A percentile compares a stretch with the other conserved stretches of the same genome.
Conservation (phyloP, 37 sponge, comb jelly and placozoan species). For the Ianthella basta region DNA sequence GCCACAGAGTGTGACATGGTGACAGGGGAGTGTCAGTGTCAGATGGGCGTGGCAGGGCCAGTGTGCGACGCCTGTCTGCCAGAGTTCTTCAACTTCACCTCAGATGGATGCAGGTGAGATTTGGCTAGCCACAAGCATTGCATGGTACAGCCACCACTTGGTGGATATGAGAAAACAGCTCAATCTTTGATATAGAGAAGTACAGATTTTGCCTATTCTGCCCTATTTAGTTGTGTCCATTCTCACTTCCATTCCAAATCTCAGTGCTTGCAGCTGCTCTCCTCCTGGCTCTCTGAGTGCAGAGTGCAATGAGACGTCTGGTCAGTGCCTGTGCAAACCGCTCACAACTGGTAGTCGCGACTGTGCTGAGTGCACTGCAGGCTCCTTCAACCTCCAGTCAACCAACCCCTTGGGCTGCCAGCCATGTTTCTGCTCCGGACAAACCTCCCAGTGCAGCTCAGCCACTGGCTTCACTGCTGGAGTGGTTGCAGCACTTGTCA, state of each 20-base stretch:
- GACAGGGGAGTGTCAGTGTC: constrained; percentile 69
- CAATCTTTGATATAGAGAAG: no score
- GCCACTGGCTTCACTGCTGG: constrained; percentile 42
- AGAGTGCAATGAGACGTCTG: constrained; percentile 43
- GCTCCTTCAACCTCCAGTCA: constrained; percentile 61
- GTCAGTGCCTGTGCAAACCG: constrained; percentile 63
- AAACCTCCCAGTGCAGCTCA: constrained; percentile 38
- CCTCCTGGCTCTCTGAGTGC: constrained; percentile 19
- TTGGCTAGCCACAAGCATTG: background rate
- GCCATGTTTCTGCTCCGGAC: constrained; percentile 80
- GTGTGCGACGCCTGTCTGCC: constrained; percentile 68
- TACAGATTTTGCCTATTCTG: background rate
- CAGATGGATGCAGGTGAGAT: constrained; percentile 65
- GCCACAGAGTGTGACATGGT: constrained; percentile 39
- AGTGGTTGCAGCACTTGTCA: constrained; percentile 10
- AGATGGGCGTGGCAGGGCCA: constrained; percentile 63
- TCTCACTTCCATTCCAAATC: constrained; percentile 1
- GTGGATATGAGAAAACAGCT: no score
- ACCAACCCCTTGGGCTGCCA: constrained; percentile 76
- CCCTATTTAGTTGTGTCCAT: no score
- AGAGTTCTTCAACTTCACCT: constrained; percentile 54
- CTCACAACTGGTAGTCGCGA: constrained; percentile 18
- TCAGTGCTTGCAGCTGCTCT: constrained; percentile 51
- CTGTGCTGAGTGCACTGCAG: constrained; percentile 49
- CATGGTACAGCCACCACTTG: background rate